Evolutionary conservation across 2,888 invertebrate species (phyloP), one percentile per base, ranked within the genome.

Genomic region (Leptinotarsa haldemani): DNA sequence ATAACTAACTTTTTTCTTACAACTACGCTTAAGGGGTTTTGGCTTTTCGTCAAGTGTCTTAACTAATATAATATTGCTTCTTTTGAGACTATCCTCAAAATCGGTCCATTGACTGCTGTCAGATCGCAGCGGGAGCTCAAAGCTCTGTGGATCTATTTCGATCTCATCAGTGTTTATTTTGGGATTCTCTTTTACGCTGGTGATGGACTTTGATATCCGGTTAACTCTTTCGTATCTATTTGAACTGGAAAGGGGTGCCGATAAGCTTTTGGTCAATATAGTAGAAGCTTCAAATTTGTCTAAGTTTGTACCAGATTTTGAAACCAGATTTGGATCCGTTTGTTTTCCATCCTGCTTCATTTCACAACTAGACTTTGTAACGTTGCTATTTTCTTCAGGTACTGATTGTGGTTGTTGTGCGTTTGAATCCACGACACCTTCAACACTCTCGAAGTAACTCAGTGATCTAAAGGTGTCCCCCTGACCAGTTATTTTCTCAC

Each of bases 91-190:
- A 50, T 47, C 48, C 9, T 71, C 71, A 20, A 71, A 12, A 56
- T 71, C 71, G 4, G 71, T 66, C 71, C 71, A 71, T 52, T 71
- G 71, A 20, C 58, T 66, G 47, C 66, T 65, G 52, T 65, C 65
- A n/a, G 66, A 66, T 15, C n/a, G 4, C 25, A 22, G 52, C n/a
- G 18, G 4, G 12, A 50, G 16, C 50, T 52, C 66, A 25, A 52
- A n/a, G 22, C 3, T 65, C 25, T 16, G 15, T 56, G 47, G 15
- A 7, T 40, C 15, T 58, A 30, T 47, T 40, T 20, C n/a, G 46
- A 16, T 13, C 7, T 53, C 18, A 68, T 40, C 30, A 16, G 40
- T 47, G 15, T 5, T 25, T 16, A n/a, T 30, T 12, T 7, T 5
- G 22, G 4, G 2, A 4, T 46, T 15, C 4, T 56, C 56, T 1